These are phyloP conservation scores for Hypanus sabinus DNA, from an alignment of 2,113 vertebrate genomes.

Conservation along the genomic window DNA sequence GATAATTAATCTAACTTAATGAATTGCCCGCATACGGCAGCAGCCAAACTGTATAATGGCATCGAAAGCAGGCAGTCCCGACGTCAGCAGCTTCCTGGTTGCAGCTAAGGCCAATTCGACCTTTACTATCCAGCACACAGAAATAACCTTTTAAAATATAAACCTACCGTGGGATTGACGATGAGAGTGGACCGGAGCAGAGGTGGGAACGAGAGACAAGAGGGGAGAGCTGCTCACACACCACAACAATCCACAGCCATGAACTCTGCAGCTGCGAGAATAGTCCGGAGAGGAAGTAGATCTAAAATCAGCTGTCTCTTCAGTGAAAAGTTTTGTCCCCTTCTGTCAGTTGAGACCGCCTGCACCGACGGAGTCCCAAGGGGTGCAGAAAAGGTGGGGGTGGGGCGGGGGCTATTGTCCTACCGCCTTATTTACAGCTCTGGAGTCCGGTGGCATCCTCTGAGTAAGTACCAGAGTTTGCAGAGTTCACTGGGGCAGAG, in stretches of 20 bases:
- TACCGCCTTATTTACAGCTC: background rate
- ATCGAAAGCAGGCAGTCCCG: background rate
- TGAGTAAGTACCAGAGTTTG: background rate
- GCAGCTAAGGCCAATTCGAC: background rate
- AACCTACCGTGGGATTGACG: slow-evolving; percentile 40
- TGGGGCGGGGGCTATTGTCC: background rate
- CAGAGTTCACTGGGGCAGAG: background rate
- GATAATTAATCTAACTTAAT: background rate
- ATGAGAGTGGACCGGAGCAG: background rate
- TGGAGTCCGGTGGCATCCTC: fast-evolving
- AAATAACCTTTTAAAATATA: background rate
- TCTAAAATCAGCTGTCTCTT: slow-evolving; percentile 38
- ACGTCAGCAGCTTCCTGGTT: background rate
- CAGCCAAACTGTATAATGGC: background rate
- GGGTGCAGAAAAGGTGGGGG: background rate
- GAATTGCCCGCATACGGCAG: background rate
- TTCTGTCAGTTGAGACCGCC: background rate
- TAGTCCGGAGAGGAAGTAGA: slow-evolving; percentile 38
- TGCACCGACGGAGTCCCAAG: background rate
- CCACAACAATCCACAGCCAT: slow-evolving; percentile 30
- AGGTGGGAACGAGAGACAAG: background rate
- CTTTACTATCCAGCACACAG: background rate
- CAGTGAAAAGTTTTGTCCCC: background rate
- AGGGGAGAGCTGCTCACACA: background rate
- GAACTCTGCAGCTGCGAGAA: background rate